Evolutionary conservation across 2,113 vertebrate species (phyloP).

Genomic region (Neogobius melanostomus): DNA sequence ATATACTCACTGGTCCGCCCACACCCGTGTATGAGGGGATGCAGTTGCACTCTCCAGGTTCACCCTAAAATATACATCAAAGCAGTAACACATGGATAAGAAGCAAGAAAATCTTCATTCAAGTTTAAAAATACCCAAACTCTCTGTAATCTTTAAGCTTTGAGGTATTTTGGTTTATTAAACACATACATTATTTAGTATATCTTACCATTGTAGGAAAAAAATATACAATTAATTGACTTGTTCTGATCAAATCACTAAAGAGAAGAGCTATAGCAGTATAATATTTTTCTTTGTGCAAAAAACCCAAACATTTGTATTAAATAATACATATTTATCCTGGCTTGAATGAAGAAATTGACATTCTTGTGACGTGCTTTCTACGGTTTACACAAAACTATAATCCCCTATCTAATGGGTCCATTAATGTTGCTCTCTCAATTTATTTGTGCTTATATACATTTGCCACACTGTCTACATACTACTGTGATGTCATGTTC

Average conservation of each 20-base stretch:
- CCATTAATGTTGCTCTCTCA: too few species aligned
- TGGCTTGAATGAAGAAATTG: too few species aligned
- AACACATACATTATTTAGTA: constrained; percentile 1
- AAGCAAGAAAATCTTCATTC: constrained; percentile 19
- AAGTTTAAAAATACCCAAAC: constrained; percentile 19
- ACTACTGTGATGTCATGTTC: too few species aligned
- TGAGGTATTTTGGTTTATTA: constrained; percentile 7
- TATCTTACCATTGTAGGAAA: constrained; percentile 1
- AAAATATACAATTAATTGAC: not conserved
- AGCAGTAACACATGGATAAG: constrained; percentile 17
- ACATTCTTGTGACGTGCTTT: too few species aligned
- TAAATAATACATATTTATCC: too few species aligned
- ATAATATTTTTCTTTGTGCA: too few species aligned
- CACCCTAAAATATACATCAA: constrained; percentile 77
- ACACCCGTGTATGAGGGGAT: constrained; percentile 48
- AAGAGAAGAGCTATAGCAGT: not conserved
- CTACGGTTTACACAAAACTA: too few species aligned
- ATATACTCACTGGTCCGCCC: constrained; percentile 86
- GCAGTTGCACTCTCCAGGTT: constrained; percentile 86
- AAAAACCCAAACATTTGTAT: too few species aligned
- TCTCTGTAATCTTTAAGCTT: constrained; percentile 13
- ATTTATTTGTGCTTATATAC: too few species aligned
- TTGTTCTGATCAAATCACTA: not conserved
- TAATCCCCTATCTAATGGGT: too few species aligned
- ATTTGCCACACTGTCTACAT: too few species aligned